Evolutionary conservation across 1,140 invertebrate genomes (phyloP).

Genomic region (Pentalonia nigronervosa): DNA sequence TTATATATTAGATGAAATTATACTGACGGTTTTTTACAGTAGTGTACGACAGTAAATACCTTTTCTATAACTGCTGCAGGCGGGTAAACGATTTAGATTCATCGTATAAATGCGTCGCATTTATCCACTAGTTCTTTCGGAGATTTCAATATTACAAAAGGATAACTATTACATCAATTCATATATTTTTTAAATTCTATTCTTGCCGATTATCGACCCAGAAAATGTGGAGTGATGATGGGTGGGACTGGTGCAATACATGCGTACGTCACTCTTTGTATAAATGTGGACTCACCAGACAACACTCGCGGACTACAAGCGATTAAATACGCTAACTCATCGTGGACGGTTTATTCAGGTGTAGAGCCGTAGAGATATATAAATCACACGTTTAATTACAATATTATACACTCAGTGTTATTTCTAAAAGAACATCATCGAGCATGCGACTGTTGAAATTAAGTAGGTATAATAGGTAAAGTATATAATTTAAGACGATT

Average conservation of each 20-base stretch:
- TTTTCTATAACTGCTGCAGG: not conserved
- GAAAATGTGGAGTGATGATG: not conserved
- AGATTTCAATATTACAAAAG: not conserved
- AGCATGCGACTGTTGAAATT: not conserved
- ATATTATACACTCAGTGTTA: not conserved
- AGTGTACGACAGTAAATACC: no score
- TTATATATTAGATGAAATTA: no score
- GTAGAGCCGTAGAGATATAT: not conserved
- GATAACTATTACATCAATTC: no score
- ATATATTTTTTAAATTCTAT: no score
- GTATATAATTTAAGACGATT: not conserved
- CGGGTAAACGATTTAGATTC: not conserved
- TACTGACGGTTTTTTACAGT: no score
- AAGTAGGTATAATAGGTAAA: not conserved
- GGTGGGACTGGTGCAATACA: not conserved
- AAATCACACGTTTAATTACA: not conserved
- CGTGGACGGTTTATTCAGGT: not conserved
- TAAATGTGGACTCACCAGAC: not conserved
- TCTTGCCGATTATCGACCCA: not conserved
- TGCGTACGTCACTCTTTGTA: not conserved
- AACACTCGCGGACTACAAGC: not conserved
- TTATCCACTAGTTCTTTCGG: not conserved
- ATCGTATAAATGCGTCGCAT: no score
- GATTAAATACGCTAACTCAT: not conserved
- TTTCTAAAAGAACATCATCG: not conserved